Evolutionary conservation across 2,888 invertebrate species (phyloP).

Genomic region (Coenonympha arcania): DNA sequence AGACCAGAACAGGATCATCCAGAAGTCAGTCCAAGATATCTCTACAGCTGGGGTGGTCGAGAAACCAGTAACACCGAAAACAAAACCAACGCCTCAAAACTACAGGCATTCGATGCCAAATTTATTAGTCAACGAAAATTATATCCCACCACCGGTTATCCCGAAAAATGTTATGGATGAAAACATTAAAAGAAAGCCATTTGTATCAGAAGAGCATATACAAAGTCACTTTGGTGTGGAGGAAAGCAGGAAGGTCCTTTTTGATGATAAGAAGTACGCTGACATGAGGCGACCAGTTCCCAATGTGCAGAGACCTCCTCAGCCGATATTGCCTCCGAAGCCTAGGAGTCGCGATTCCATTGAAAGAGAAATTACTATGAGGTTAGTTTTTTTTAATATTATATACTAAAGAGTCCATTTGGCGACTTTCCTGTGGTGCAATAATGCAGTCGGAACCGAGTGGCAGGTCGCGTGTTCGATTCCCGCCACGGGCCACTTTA

Average conservation of each 20-base stretch:
- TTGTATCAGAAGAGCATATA: constrained; percentile 66
- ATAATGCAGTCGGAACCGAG: too few relatives aligned
- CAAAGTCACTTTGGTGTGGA: constrained; percentile 66
- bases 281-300: constrained; percentile 36
- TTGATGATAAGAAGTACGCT: constrained; percentile 45
- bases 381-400: constrained; percentile 32
- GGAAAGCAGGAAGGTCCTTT: constrained; percentile 58
- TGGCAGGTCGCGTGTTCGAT: too few relatives aligned
- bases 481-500: too few relatives aligned
- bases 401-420: not conserved
- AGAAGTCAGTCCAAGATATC: constrained; percentile 78
- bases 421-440: not conserved
- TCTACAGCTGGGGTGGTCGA: constrained; percentile 52
- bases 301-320: constrained; percentile 34
- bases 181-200: constrained; percentile 55
- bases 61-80: constrained; percentile 48
- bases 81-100: constrained; percentile 36
- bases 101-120: constrained; percentile 72
- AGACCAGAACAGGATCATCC: constrained; percentile 76
- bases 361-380: constrained; percentile 69
- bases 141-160: constrained; percentile 39
- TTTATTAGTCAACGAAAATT: constrained; percentile 53
- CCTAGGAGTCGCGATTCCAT: constrained; percentile 61
- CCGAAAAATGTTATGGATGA: constrained; percentile 52
- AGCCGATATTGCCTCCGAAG: constrained; percentile 58